These are phyloP conservation scores for Drosophila monieri DNA, from an alignment of 2,888 invertebrate genomes.

Conservation along the genomic window DNA sequence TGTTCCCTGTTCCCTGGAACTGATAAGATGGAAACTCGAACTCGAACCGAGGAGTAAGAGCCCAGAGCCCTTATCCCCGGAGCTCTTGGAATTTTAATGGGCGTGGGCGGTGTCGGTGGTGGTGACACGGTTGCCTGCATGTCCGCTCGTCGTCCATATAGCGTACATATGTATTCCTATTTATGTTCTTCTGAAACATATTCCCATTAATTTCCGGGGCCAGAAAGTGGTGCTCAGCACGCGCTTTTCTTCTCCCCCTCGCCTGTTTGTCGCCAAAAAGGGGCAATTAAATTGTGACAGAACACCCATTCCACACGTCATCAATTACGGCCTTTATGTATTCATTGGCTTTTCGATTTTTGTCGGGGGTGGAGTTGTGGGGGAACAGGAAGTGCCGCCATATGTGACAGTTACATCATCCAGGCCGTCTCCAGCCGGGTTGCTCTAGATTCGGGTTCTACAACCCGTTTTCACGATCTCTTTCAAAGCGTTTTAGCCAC, in stretches of 20 bases:
- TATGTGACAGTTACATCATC: conserved; percentile 52
- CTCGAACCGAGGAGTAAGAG: not conserved
- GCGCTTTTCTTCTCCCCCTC: conserved; percentile 31
- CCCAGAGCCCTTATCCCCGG: conserved; percentile 34
- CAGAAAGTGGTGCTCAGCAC: conserved; percentile 34
- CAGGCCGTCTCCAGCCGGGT: not conserved
- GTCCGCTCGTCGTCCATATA: conserved; percentile 15
- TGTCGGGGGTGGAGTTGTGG: not conserved
- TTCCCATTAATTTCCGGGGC: conserved; percentile 45
- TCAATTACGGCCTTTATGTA: conserved; percentile 65
- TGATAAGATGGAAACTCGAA: conserved; percentile 39
- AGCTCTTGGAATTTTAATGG: conserved; percentile 59
- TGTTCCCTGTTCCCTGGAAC: conserved; percentile 43
- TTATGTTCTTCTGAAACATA: conserved; percentile 42
- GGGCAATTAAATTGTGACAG: conserved; percentile 68
- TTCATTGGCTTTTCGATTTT: conserved; percentile 55
- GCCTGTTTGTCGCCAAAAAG: conserved; percentile 25
- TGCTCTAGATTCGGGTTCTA: conserved; percentile 28
- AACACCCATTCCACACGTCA: conserved; percentile 59
- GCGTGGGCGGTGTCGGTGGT: conserved; percentile 28
- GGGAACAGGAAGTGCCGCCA: conserved; percentile 20
- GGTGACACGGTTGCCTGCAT: conserved; percentile 33
- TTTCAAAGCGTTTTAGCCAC: conserved; percentile 51
- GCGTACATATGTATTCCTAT: conserved; percentile 34
- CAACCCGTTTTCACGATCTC: conserved; percentile 50